A percentile compares a stretch with the other conserved stretches of the same genome.
These are phyloP conservation scores for Crotalus adamanteus DNA, from an alignment of 2,797 vertebrate species.

Conservation along the genomic window DNA sequence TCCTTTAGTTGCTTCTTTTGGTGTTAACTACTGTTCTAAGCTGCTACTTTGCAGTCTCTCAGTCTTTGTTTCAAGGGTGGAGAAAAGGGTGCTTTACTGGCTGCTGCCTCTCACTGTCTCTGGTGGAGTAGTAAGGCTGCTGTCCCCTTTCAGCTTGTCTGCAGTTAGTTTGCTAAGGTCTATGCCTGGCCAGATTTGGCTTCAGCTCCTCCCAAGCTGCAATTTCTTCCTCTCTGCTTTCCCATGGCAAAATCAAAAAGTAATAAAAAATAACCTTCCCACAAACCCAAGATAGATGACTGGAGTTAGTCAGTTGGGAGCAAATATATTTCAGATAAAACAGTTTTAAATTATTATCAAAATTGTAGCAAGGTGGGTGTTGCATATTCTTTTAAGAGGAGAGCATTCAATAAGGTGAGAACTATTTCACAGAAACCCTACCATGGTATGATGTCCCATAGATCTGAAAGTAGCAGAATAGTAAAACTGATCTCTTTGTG, in stretches of 20 bases:
- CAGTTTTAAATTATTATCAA: background rate
- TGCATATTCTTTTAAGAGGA: background rate
- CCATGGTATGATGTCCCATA: background rate
- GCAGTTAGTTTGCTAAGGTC: no score
- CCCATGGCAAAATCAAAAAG: background rate
- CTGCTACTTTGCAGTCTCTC: no score
- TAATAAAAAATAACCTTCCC: background rate
- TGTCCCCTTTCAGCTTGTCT: no score
- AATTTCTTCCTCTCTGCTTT: background rate
- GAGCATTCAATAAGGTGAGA: background rate
- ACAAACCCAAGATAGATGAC: background rate
- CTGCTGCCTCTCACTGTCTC: no score
- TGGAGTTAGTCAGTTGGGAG: background rate
- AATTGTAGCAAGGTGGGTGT: background rate
- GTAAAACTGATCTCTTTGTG: background rate
- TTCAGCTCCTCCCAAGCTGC: no score
- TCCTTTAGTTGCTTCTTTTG: no score
- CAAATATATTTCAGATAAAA: background rate
- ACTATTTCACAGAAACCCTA: background rate
- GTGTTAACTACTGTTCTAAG: no score
- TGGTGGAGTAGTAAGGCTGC: no score
- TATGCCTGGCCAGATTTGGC: no score
- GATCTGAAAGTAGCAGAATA: background rate
- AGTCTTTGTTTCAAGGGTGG: no score
- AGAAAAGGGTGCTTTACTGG: no score